Percentiles rank a stretch among this genome's conserved stretches.
Evolutionary conservation across 2,113 vertebrate species (phyloP).

Genomic region (Grammomys dolichurus): DNA sequence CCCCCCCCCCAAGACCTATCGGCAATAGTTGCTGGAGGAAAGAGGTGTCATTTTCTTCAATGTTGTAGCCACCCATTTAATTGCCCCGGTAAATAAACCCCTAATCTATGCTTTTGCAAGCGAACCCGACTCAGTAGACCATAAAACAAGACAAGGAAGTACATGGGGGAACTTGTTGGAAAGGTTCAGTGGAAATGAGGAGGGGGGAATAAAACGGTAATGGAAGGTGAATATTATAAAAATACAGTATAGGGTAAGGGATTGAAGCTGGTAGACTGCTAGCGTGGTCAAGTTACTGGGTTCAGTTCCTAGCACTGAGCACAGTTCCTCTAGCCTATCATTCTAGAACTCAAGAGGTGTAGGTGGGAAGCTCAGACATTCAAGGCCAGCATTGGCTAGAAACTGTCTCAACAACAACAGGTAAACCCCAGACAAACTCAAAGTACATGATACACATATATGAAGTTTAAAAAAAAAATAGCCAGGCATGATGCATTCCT

Average conservation of each 20-base stretch:
- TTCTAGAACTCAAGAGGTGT: background rate
- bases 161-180: background rate
- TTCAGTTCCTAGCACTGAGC: background rate
- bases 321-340: background rate
- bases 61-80: background rate
- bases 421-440: background rate
- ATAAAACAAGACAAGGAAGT: background rate
- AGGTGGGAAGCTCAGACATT: background rate
- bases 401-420: background rate
- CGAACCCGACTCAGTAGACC: background rate
- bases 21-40: background rate
- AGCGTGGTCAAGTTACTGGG: background rate
- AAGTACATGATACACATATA: background rate
- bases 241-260: background rate
- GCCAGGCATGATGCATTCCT: background rate
- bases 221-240: background rate
- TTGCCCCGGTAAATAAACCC: background rate
- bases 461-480: background rate
- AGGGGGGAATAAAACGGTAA: background rate
- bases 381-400: background rate
- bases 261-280: background rate
- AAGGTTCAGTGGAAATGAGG: background rate
- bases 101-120: background rate
- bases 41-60: background rate
- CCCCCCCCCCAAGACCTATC: background rate